Base-by-base conservation (phyloP, 2,797 vertebrate genomes). In the Astyanax mexicanus region DNA sequence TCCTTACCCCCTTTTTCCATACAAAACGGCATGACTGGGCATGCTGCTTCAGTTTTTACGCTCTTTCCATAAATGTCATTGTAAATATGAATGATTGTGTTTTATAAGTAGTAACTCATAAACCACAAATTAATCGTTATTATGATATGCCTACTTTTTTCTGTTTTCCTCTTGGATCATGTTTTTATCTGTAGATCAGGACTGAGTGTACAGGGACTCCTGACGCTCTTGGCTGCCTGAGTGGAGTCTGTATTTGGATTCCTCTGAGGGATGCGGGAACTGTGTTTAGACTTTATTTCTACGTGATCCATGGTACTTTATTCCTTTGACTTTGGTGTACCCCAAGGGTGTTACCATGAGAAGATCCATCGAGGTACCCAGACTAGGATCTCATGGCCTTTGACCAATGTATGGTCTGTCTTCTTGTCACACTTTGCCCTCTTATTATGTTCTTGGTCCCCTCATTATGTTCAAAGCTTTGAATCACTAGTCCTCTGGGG, bases 361-460 rank as follows among this genome's bases (percentile, higher is more conserved):
- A 75, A 84, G 86, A 88, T 66, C 61, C 83, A 88, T 86, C 86
- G 84, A 91, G 85, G 90, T 88, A 91, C 90, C 88, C 91, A 92
- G 85, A 84, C 84, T 86, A 40, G 19, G 84, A 84, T 84, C 89
- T 81, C 61, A 75, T 82, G 80, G 85, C 90, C 89, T 89, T 72
- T 84, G 82, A 90, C 90, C 89, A 80, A 0, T 4, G 62, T 69
- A 82, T 79, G 82, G 80, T 91, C 81, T 27, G 76, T 88, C 81
- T 85, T 49, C 38, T 82, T 83, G 86, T 86, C 19, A 25, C 3
- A 21, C 29, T 32, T 32, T 2, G 29, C 5, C 29, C 29, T n/a
- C n/a, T n/a, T n/a, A n/a, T n/a, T n/a, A n/a, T n/a, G n/a, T n/a
- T n/a, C n/a, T n/a, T n/a, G n/a, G n/a, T n/a, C n/a, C n/a, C n/a